A percentile compares a stretch with the other conserved stretches of the same genome.
Evolutionary conservation across 1,140 invertebrate genomes (phyloP).

Genomic region (Melanaphis sacchari): DNA sequence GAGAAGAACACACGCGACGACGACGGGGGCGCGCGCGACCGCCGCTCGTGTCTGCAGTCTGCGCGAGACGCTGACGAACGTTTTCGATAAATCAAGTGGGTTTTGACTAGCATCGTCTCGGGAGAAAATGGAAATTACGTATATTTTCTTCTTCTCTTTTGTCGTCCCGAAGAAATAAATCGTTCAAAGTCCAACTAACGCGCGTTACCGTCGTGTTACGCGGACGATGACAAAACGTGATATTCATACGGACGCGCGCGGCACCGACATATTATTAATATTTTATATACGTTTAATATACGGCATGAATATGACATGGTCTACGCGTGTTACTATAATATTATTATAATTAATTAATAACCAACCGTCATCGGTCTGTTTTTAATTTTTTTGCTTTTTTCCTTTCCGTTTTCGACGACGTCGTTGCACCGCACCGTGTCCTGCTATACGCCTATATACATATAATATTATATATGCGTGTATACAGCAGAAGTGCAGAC

Average conservation of each 20-base stretch:
- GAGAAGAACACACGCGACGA: slow-evolving; percentile 16
- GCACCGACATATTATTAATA: not conserved
- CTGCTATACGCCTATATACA: not conserved
- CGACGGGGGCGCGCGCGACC: no score
- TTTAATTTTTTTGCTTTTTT: not conserved
- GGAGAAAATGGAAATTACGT: not conserved
- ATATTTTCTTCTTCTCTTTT: not conserved
- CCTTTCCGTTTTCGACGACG: not conserved
- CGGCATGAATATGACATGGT: no score
- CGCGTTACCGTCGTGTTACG: not conserved
- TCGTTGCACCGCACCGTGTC: not conserved
- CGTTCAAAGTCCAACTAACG: not conserved
- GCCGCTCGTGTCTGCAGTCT: not conserved
- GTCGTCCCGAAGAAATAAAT: not conserved
- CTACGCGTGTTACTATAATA: no score
- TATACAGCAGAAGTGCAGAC: not conserved
- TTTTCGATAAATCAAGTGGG: not conserved
- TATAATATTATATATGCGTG: no score
- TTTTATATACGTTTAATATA: no score
- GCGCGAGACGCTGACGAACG: not conserved
- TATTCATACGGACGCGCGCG: not conserved
- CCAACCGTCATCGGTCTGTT: not conserved
- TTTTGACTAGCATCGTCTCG: not conserved
- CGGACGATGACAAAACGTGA: not conserved
- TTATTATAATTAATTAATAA: not conserved